Evolutionary conservation across 2,797 vertebrate genomes (phyloP).

Genomic region (Alcedo quadribrachys): DNA sequence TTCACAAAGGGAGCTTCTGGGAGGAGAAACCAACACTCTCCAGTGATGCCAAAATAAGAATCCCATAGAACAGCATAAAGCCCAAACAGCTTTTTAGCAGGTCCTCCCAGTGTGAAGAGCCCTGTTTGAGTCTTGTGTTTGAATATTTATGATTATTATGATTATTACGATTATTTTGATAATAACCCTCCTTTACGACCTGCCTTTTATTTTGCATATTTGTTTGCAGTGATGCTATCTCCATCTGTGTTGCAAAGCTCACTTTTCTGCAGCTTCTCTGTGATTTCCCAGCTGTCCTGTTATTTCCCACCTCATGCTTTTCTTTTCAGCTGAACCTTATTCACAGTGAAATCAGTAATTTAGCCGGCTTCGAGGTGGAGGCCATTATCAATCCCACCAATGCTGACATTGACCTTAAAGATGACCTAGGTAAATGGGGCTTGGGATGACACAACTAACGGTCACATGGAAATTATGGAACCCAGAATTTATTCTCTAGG

Average conservation of each 20-base stretch:
- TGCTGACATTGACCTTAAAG: slow-evolving; percentile 99
- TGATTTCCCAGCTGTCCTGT: slow-evolving; percentile 88
- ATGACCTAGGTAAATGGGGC: slow-evolving; percentile 96
- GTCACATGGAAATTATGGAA: slow-evolving; percentile 84
- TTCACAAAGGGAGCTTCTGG: background rate
- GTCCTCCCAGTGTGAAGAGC: background rate
- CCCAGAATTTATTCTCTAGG: slow-evolving; percentile 75
- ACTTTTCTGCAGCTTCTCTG: slow-evolving; percentile 79
- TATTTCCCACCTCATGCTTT: slow-evolving; percentile 88
- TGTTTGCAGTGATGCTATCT: slow-evolving; percentile 73
- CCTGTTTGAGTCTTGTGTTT: slow-evolving; percentile 71
- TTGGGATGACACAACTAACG: slow-evolving; percentile 80
- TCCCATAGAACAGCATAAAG: background rate
- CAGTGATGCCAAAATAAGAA: background rate
- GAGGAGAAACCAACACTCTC: background rate
- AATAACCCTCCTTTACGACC: slow-evolving; percentile 47
- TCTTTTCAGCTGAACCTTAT: slow-evolving; percentile 98
- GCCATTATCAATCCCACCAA: slow-evolving; percentile 99
- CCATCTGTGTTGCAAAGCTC: slow-evolving; percentile 77
- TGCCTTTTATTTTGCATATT: slow-evolving; percentile 73
- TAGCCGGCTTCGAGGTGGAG: slow-evolving; percentile 99
- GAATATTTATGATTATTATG: background rate
- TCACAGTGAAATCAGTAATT: slow-evolving; percentile 99
- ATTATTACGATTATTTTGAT: background rate
- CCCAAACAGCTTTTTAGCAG: background rate